Conservation (phyloP, 2,797 vertebrate species). For the Salarias fasciatus region DNA sequence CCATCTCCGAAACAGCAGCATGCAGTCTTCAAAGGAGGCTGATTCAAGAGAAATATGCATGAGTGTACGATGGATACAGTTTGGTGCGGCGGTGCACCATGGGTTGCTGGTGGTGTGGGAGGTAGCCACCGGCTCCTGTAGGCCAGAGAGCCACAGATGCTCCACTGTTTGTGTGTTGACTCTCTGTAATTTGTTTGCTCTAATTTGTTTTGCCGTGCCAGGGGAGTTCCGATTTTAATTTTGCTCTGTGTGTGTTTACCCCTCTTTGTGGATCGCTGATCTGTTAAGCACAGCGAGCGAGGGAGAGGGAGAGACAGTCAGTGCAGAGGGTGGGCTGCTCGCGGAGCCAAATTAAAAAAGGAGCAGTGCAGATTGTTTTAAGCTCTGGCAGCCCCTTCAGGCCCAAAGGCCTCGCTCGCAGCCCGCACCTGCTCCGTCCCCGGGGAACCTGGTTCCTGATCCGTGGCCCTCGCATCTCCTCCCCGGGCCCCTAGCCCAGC, state of each 20-base stretch:
- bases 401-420: slow-evolving; percentile 97
- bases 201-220: slow-evolving; percentile 99
- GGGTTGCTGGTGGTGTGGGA: slow-evolving; percentile 57
- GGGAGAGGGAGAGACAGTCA: slow-evolving; percentile 54
- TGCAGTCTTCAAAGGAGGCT: not conserved
- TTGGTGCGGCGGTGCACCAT: slow-evolving; percentile 36
- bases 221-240: slow-evolving; percentile 99
- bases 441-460: slow-evolving; percentile 94
- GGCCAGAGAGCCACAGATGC: slow-evolving; percentile 91
- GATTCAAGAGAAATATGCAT: slow-evolving; percentile 14
- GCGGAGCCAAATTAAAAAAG: slow-evolving; percentile 94
- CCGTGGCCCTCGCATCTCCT: slow-evolving; percentile 89
- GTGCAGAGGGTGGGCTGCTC: slow-evolving; percentile 76
- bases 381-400: slow-evolving; percentile 95
- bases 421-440: slow-evolving; percentile 98
- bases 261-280: slow-evolving; percentile 97
- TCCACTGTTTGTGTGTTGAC: slow-evolving; percentile 97
- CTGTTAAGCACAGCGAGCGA: slow-evolving; percentile 76
- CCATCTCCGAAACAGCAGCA: not conserved
- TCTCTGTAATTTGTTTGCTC: slow-evolving; percentile 99
- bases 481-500: slow-evolving; percentile 80
- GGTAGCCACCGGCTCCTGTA: slow-evolving; percentile 70
- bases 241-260: slow-evolving; percentile 99
- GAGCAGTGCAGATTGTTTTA: slow-evolving; percentile 95
- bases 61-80: slow-evolving; percentile 30